A percentile compares a stretch with the other conserved stretches of the same genome.
Evolutionary conservation across 2,888 invertebrate genomes (phyloP).

Genomic region (Trichacis sp.): DNA sequence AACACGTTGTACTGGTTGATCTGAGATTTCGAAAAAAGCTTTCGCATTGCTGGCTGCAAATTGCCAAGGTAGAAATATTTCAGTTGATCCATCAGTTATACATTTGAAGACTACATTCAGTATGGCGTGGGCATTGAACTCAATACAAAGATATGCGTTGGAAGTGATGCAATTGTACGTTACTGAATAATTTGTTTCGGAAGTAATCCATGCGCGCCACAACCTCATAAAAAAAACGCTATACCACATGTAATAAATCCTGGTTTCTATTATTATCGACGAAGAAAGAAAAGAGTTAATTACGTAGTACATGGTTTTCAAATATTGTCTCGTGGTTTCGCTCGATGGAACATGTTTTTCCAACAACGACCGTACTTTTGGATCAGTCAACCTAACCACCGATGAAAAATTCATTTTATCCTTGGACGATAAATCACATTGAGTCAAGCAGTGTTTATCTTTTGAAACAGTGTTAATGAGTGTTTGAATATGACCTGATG

Average conservation of each 20-base stretch:
- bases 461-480: slow-evolving; percentile 31
- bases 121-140: slow-evolving; percentile 19
- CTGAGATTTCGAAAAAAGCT: slow-evolving; percentile 28
- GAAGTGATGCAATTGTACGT: slow-evolving; percentile 42
- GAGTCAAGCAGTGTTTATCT: slow-evolving; percentile 45
- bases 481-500: slow-evolving; percentile 38
- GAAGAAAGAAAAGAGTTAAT: slow-evolving; percentile 32
- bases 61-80: background rate
- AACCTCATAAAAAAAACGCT: slow-evolving; percentile 34
- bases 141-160: slow-evolving; percentile 12
- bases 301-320: slow-evolving; percentile 41
- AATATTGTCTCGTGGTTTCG: slow-evolving; percentile 44
- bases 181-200: slow-evolving; percentile 32
- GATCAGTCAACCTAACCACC: slow-evolving; percentile 43
- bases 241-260: slow-evolving; percentile 44
- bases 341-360: slow-evolving; percentile 40
- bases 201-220: slow-evolving; percentile 43
- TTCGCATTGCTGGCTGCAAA: slow-evolving; percentile 30
- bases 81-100: background rate
- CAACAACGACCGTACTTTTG: slow-evolving; percentile 35
- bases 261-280: slow-evolving; percentile 22
- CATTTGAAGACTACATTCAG: slow-evolving; percentile 10
- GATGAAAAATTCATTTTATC: slow-evolving; percentile 51
- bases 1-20: slow-evolving; percentile 23
- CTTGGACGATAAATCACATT: slow-evolving; percentile 27